Conservation (phyloP, 2,888 invertebrate genomes). For the Thymelicus lineola region DNA sequence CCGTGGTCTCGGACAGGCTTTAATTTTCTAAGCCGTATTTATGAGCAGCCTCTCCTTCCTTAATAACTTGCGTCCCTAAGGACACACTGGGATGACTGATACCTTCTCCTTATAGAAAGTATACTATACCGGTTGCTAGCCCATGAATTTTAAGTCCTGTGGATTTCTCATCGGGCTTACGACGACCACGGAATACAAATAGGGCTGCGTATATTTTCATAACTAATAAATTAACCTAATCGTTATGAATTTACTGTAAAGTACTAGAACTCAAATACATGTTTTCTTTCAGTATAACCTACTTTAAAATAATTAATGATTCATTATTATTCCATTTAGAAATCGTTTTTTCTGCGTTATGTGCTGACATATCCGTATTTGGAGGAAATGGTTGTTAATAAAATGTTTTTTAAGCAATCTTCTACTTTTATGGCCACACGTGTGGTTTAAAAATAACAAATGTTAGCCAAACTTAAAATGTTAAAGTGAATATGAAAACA, state of each 20-base stretch:
- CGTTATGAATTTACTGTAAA: conserved; percentile 19
- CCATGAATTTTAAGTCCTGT: conserved; percentile 38
- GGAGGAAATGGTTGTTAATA: too few relatives aligned
- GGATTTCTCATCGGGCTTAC: conserved; percentile 34
- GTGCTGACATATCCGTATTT: too few relatives aligned
- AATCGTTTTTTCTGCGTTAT: too few relatives aligned
- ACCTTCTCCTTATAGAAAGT: conserved; percentile 35
- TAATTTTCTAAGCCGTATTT: conserved; percentile 50
- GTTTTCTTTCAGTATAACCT: too few relatives aligned
- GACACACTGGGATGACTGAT: conserved; percentile 39
- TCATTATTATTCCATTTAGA: too few relatives aligned
- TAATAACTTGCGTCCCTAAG: conserved; percentile 45
- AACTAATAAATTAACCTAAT: conserved; percentile 25
- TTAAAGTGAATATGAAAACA: too few relatives aligned
- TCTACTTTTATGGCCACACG: too few relatives aligned
- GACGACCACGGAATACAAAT: conserved; percentile 35
- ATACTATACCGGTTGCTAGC: conserved; percentile 31
- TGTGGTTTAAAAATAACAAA: too few relatives aligned
- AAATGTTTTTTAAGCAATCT: too few relatives aligned
- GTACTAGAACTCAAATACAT: background rate
- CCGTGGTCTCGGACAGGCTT: conserved; percentile 41
- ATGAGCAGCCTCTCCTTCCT: conserved; percentile 45
- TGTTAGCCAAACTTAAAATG: too few relatives aligned
- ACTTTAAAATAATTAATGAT: too few relatives aligned
- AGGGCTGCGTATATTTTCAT: conserved; percentile 29